Conservation (phyloP, 2,113 vertebrate species). For the Geothlypis trichas region DNA sequence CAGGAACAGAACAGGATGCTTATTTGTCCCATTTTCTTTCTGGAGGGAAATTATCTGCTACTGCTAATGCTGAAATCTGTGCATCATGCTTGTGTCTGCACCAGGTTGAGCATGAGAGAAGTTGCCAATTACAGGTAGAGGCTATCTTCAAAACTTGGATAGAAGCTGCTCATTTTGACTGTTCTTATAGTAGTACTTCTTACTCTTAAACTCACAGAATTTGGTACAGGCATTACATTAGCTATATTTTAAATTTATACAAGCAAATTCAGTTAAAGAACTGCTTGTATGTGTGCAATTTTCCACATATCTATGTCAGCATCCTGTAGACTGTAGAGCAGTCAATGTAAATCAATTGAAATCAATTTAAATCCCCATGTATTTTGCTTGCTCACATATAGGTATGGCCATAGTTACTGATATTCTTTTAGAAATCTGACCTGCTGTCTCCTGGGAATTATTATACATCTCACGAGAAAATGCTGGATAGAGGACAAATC, state of each 20-base stretch:
- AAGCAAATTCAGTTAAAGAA: neutral
- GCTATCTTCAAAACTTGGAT: neutral
- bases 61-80: neutral
- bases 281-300: neutral
- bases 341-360: neutral
- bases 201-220: neutral
- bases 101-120: neutral
- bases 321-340: neutral
- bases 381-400: neutral
- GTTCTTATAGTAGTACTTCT: neutral
- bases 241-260: neutral
- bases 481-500: neutral
- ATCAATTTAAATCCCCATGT: neutral
- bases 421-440: conserved; percentile 14
- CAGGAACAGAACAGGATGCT: conserved; percentile 28
- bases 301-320: neutral
- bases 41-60: conserved; percentile 12
- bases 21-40: conserved; percentile 23
- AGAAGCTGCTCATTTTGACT: neutral
- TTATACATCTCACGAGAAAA: neutral
- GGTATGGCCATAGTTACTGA: neutral
- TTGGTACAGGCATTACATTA: neutral
- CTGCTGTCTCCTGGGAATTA: neutral
- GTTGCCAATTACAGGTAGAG: conserved; percentile 4
- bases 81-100: neutral